Evolutionary conservation across 2,113 vertebrate genomes (phyloP), one percentile per base, ranked within the genome.

Genomic region (Spermophilus dauricus): DNA sequence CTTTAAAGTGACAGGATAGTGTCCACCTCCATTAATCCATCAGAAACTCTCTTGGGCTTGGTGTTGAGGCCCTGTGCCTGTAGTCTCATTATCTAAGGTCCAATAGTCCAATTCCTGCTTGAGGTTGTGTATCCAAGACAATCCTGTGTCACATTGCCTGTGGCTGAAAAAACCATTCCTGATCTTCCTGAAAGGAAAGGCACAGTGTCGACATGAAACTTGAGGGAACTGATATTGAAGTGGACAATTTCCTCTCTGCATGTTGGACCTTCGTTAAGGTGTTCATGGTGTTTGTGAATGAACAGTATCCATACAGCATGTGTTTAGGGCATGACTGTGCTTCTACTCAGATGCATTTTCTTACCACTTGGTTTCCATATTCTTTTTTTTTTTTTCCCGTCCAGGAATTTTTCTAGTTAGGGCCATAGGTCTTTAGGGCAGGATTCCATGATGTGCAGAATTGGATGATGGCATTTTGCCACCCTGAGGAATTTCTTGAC

Each of bases 161-260:
- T 28, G 45, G 56, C 16, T 69, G 48, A 77, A 84, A 67, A 32
- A 69, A 58, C 13, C 28, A n/a, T 22, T 58, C 16, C 22, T 91
- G 39, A 63, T n/a, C 56, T 42, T 81, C 37, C 48, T 51, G 51
- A 67, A 87, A 34, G 1, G 56, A 90, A 93, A 48, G 34, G 10
- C 30, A 75, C 3, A 48, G n/a, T 18, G 5, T 32, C 61, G 56
- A 12, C 2, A 0, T 12, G 13, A 86, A n/a, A 53, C 26, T 34
- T 37, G 51, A 13, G 34, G 18, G 3, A 17, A 30, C 12, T 10
- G 4, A 12, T 10, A 5, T 5, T 11, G 48, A 26, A 24, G 1
- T 24, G n/a, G 56, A 14, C 37, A 32, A 2, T 56, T 48, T n/a
- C 48, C 39, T 0, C 42, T 90, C 20, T 22, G 24, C 4, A 0